phyloP scores from a whole-genome alignment of 1,140 invertebrate species.

The Papilio machaon region DNA sequence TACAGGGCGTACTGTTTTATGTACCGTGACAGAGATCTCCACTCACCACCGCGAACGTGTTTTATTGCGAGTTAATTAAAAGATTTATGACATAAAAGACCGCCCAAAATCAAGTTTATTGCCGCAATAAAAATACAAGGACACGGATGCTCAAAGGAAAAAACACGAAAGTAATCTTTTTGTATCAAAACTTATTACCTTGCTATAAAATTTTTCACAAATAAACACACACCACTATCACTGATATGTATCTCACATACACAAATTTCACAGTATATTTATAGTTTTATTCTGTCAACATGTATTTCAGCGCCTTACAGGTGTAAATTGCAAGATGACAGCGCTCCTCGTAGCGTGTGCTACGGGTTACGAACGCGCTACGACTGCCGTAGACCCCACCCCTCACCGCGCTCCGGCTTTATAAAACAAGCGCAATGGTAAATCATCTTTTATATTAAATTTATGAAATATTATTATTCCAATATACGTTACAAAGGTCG shows the following conservation, averaged over 20 bases:
- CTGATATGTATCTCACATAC: slow-evolving; percentile 20
- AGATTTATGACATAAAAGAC: slow-evolving; percentile 20
- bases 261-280: slow-evolving; percentile 20
- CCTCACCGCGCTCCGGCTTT: slow-evolving; percentile 49
- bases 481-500: neutral
- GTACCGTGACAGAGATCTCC: neutral
- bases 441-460: slow-evolving; percentile 38
- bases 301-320: slow-evolving; percentile 27
- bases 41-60: slow-evolving; percentile 26
- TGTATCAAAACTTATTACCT: slow-evolving; percentile 29
- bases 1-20: neutral
- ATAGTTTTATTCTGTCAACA: slow-evolving; percentile 29
- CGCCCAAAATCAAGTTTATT: slow-evolving; percentile 26
- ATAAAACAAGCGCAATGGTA: slow-evolving; percentile 38
- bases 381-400: slow-evolving; percentile 74
- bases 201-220: slow-evolving; percentile 14
- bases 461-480: slow-evolving; percentile 28
- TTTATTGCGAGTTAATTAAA: slow-evolving; percentile 20
- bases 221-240: slow-evolving; percentile 32
- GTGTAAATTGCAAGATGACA: slow-evolving; percentile 24
- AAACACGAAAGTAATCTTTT: slow-evolving; percentile 26
- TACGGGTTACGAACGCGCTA: slow-evolving; percentile 69
- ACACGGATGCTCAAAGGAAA: slow-evolving; percentile 6
- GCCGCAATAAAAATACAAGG: slow-evolving; percentile 28
- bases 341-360: slow-evolving; percentile 58